Evolutionary conservation across 2,888 invertebrate genomes (phyloP).

Genomic region (Harpalus rubripes): DNA sequence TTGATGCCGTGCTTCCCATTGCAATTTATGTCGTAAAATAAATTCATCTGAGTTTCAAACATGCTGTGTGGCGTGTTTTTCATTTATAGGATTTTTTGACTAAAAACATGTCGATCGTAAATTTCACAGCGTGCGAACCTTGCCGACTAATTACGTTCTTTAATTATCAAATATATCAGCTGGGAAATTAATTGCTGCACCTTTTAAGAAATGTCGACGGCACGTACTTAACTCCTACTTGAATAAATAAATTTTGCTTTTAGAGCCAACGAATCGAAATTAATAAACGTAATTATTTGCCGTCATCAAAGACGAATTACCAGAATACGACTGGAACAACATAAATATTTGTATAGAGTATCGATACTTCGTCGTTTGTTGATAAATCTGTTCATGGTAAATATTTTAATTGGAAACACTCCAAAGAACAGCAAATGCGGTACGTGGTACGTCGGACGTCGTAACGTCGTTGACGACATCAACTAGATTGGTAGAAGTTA

Average conservation of each 20-base stretch:
- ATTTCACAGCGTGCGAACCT: constrained; percentile 38
- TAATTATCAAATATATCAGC: constrained; percentile 66
- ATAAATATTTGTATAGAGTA: constrained; percentile 56
- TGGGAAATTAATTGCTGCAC: constrained; percentile 62
- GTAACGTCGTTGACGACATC: neutral
- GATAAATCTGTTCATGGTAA: constrained; percentile 52
- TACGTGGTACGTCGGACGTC: neutral
- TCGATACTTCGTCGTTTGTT: constrained; percentile 46
- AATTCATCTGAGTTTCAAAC: constrained; percentile 41
- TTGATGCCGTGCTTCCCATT: constrained; percentile 6
- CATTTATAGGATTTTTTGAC: constrained; percentile 35
- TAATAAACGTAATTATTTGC: constrained; percentile 64
- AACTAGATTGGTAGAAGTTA: constrained; percentile 11
- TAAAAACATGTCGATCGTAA: constrained; percentile 55
- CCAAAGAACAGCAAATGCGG: constrained; percentile 19
- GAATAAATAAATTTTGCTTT: constrained; percentile 59
- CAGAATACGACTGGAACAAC: constrained; percentile 15
- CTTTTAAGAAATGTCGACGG: constrained; percentile 56
- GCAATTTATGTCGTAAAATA: constrained; percentile 29
- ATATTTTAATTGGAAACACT: constrained; percentile 58
- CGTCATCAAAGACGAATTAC: constrained; percentile 49
- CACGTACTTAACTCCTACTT: constrained; percentile 50
- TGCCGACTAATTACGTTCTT: constrained; percentile 61
- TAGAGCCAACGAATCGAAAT: constrained; percentile 46
- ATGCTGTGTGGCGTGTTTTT: constrained; percentile 38